These are phyloP conservation scores for Aurelia aurita DNA, from an alignment of 30 jellyfish, hydroid and myxozoan genomes.

Conservation along the genomic window DNA sequence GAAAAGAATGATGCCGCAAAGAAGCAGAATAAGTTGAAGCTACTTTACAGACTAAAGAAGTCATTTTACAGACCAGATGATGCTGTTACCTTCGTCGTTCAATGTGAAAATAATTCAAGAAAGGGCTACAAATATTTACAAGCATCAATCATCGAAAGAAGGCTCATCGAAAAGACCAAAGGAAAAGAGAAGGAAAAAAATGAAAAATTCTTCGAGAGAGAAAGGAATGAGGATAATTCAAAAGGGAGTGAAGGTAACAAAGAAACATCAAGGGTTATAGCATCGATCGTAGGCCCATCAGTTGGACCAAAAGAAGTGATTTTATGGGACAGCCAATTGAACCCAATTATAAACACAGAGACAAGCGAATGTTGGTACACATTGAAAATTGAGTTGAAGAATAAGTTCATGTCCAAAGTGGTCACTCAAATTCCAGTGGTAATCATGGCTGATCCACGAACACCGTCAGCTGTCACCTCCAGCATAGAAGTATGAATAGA, in stretches of 20 bases:
- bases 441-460: constrained; percentile 24
- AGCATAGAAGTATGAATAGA: too few relatives aligned
- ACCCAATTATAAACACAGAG: constrained; percentile 4
- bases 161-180: not conserved
- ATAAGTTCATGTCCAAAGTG: not conserved
- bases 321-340: constrained; percentile 38
- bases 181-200: too few relatives aligned
- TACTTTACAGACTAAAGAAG: constrained; percentile 20
- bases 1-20: too few relatives aligned
- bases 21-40: not conserved
- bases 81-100: constrained; percentile 38
- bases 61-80: constrained; percentile 13
- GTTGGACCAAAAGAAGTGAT: constrained; percentile 66
- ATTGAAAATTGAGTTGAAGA: too few relatives aligned
- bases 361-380: constrained; percentile 47
- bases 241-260: not conserved
- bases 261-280: not conserved
- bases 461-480: not conserved
- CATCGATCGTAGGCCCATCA: constrained; percentile 67
- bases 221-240: too few relatives aligned
- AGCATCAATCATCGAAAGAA: constrained; percentile 39
- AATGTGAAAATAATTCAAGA: constrained; percentile 49
- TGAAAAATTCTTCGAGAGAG: too few relatives aligned
- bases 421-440: constrained; percentile 20
- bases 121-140: constrained; percentile 45